phyloP scores from a whole-genome alignment of 2,797 vertebrate species.

The Myotis vivesi region DNA sequence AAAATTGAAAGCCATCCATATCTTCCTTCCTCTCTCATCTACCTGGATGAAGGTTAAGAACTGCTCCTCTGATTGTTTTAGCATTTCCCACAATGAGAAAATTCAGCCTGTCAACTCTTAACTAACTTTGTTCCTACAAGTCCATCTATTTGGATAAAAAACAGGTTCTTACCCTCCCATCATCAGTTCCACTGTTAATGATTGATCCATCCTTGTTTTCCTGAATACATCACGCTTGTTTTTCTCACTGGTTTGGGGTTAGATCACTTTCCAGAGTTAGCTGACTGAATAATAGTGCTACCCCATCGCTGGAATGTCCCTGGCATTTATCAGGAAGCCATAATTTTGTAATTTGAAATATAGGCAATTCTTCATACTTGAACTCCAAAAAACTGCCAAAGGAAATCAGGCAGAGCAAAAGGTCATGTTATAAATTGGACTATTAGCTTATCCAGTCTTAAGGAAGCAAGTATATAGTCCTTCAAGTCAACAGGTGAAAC shows the following conservation, averaged over 20 bases:
- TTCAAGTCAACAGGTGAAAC: not conserved
- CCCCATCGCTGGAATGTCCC: not conserved
- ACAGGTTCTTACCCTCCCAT: not conserved
- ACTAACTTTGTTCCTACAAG: constrained; percentile 35
- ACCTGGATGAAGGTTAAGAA: not conserved
- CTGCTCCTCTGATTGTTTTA: not conserved
- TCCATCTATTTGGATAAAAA: not conserved
- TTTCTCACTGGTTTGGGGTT: not conserved
- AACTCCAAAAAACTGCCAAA: not conserved
- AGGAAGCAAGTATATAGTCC: not conserved
- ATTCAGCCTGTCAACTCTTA: constrained; percentile 1
- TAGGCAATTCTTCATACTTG: not conserved
- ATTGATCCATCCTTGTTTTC: not conserved
- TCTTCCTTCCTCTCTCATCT: not conserved
- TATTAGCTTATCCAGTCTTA: not conserved
- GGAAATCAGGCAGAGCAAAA: not conserved
- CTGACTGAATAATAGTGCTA: not conserved
- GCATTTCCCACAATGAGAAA: constrained; percentile 3
- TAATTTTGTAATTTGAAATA: not conserved
- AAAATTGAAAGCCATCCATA: not conserved
- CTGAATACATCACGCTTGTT: not conserved
- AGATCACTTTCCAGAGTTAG: not conserved
- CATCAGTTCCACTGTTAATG: not conserved
- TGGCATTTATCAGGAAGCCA: constrained; percentile 11
- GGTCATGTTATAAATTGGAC: not conserved